Evolutionary conservation across 2,888 invertebrate genomes (phyloP), one percentile per base, ranked within the genome.

Genomic region (Clitarchus hookeri): DNA sequence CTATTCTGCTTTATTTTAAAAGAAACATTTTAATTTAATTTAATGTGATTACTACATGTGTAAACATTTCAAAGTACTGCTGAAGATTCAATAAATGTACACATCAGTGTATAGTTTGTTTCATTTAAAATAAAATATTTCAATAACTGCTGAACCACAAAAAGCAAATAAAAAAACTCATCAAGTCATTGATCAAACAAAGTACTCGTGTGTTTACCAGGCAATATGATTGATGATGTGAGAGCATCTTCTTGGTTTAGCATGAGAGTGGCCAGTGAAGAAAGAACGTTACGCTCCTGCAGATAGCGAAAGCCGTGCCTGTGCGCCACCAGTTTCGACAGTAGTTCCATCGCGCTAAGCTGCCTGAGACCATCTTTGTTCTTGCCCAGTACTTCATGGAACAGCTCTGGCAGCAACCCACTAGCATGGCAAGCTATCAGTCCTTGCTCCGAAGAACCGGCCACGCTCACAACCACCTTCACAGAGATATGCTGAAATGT

Each of bases 311-410:
- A 93, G 0, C 98, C 97, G 90, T 96, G 95, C 85, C 95, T 93
- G 85, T 94, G 93, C 27, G 94, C 90, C 0, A 95, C 96, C 83
- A 98, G 91, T 84, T 94, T 94, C 0, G 96, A 95, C 77, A 98
- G 90, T 80, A 97, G 91, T 91, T 98, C 97, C 85, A 98, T 91
- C 85, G 96, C 94, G 90, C 97, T 98, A 87, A 98, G 92, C 91
- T 96, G 96, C 80, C 96, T 92, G 84, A 98, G 91, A 79, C 97
- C 91, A 92, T 98, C 98, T 87, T 95, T 93, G 83, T 93, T 93
- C 84, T 95, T 92, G 27, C 97, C 90, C 13, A 36, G 36, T 12
- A 25, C 36, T 90, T 96, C 95, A 48, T 93, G 91, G 26, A 97
- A 90, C 89, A 97, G 94, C 87, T 93, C 93, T 25, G 94, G 92